Evolutionary conservation across 2,113 vertebrate genomes (phyloP).

Genomic region (Cynocephalus volans): DNA sequence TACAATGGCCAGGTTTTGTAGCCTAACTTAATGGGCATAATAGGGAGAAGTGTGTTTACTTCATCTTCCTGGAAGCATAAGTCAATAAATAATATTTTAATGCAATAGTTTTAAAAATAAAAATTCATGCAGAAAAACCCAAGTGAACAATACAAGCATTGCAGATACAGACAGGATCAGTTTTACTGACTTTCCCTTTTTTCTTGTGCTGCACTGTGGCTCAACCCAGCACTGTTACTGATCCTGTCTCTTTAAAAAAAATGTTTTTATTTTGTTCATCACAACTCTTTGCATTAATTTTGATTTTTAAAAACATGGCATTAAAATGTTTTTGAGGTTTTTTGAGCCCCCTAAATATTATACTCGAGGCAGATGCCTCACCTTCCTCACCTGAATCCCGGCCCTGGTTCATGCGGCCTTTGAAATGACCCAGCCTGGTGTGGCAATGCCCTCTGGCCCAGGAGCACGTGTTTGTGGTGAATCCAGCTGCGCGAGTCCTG

Average conservation of each 20-base stretch:
- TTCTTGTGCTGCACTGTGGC: neutral
- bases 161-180: neutral
- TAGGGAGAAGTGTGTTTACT: neutral
- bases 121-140: neutral
- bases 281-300: neutral
- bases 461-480: neutral
- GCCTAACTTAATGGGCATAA: neutral
- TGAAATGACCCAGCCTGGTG: fast-evolving
- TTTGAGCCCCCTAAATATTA: neutral
- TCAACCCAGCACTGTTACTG: neutral
- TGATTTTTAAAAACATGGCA: neutral
- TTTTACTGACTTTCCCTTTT: neutral
- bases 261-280: neutral
- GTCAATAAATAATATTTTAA: neutral
- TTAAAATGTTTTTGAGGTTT: neutral
- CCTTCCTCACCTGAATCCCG: neutral
- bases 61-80: neutral
- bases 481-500: neutral
- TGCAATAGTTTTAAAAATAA: neutral
- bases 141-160: neutral
- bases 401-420: neutral
- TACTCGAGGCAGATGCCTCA: fast-evolving
- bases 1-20: neutral
- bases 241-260: neutral
- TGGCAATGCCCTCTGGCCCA: neutral